These are phyloP conservation scores for Dryobota labecula DNA, from an alignment of 2,888 invertebrate genomes.

Conservation along the genomic window DNA sequence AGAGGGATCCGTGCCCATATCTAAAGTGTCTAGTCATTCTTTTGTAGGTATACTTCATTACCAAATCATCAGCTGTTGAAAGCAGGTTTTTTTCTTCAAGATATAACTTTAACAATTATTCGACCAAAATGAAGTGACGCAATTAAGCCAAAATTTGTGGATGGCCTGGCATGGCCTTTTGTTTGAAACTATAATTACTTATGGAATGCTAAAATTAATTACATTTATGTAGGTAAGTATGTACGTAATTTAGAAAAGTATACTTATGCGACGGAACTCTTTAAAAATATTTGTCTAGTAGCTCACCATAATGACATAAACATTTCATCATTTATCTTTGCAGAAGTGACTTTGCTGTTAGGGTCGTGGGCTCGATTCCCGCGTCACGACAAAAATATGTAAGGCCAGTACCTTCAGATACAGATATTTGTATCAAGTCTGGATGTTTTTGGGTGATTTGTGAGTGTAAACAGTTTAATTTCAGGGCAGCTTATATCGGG, in stretches of 20 bases:
- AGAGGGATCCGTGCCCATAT: slow-evolving; percentile 9
- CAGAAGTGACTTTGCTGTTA: slow-evolving; percentile 24
- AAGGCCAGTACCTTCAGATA: slow-evolving; percentile 7
- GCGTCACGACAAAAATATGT: slow-evolving; percentile 21
- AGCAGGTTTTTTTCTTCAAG: too few species aligned
- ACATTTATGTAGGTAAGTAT: too few species aligned
- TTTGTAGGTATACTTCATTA: too few species aligned
- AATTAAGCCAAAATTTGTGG: too few species aligned
- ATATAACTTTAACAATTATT: too few species aligned
- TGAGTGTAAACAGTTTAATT: slow-evolving; percentile 13
- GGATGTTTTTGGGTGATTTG: slow-evolving; percentile 25
- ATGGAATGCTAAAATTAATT: too few species aligned
- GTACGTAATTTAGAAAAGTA: too few species aligned
- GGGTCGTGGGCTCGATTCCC: slow-evolving; percentile 43
- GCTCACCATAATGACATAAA: slow-evolving; percentile 7
- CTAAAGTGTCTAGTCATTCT: neutral
- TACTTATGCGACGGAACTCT: slow-evolving; percentile 12
- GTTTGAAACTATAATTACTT: too few species aligned
- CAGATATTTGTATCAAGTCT: slow-evolving; percentile 10
- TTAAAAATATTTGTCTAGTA: neutral
- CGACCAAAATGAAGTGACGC: too few species aligned
- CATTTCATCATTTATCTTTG: slow-evolving; percentile 25
- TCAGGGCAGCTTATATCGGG: neutral
- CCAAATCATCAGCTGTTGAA: too few species aligned
- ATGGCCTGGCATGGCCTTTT: too few species aligned